Evolutionary conservation across 1,140 invertebrate genomes (phyloP).

Genomic region (Drosophila eugracilis): DNA sequence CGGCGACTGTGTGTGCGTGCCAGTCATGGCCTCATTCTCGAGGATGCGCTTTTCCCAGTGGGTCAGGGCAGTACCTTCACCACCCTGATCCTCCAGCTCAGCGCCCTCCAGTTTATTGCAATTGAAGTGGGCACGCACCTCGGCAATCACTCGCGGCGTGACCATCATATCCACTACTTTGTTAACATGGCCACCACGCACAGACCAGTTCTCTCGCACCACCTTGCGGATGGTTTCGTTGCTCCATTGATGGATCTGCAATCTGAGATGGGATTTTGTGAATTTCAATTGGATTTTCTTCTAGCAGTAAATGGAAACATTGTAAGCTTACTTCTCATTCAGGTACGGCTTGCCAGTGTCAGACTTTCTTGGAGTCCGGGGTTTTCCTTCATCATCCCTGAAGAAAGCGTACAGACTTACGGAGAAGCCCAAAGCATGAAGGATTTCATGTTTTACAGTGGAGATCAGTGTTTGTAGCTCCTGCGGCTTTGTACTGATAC

Average conservation of each 20-base stretch:
- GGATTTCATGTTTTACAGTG: conserved; percentile 99
- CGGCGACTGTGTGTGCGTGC: conserved; percentile 99
- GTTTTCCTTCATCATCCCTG: conserved; percentile 92
- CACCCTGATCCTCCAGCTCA: conserved; percentile 99
- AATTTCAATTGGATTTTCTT: too few relatives aligned
- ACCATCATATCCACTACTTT: conserved; percentile 95
- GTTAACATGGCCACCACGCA: conserved; percentile 90
- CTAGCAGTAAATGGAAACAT: too few relatives aligned
- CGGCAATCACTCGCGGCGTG: conserved; percentile 94
- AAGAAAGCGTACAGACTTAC: conserved; percentile 96
- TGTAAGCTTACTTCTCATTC: conserved; percentile 95
- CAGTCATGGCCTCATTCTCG: conserved; percentile 99
- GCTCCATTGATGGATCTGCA: conserved; percentile 97
- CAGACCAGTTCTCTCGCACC: conserved; percentile 92
- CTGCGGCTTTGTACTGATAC: conserved; percentile 96
- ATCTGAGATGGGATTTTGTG: conserved; percentile 85
- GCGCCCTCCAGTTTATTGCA: conserved; percentile 96
- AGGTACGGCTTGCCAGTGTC: conserved; percentile 95
- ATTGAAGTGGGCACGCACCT: conserved; percentile 95
- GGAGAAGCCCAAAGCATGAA: conserved; percentile 98
- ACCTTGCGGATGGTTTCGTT: conserved; percentile 94
- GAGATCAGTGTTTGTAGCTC: conserved; percentile 97
- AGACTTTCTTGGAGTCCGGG: conserved; percentile 91
- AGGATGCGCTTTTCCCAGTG: conserved; percentile 99
- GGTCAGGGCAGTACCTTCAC: conserved; percentile 97